These are phyloP conservation scores for Notodonta dromedarius DNA, from an alignment of 2,888 invertebrate genomes.

Conservation along the genomic window DNA sequence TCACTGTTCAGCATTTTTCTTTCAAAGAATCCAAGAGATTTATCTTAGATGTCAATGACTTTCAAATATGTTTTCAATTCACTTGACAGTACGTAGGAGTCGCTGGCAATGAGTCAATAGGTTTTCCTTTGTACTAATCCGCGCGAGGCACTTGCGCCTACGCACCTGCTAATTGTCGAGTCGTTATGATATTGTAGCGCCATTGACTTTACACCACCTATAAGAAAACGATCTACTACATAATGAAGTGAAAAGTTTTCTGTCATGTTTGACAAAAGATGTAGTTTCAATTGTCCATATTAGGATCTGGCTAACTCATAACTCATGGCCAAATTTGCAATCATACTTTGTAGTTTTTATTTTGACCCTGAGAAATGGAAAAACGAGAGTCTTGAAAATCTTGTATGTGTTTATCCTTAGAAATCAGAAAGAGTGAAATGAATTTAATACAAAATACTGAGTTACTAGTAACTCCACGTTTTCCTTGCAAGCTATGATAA, in stretches of 20 bases:
- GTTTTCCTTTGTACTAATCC: neutral
- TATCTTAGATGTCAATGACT: neutral
- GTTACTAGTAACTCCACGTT: too few species aligned
- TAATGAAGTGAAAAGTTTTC: neutral
- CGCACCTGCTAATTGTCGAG: constrained; percentile 1
- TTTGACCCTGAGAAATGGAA: too few species aligned
- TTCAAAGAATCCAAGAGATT: neutral
- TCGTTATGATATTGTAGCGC: neutral
- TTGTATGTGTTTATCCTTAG: too few species aligned
- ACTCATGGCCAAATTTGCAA: too few species aligned
- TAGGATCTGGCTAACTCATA: too few species aligned
- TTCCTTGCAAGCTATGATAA: too few species aligned
- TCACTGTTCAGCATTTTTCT: neutral
- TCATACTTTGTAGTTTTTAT: too few species aligned
- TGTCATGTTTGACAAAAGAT: neutral
- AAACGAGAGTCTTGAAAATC: too few species aligned
- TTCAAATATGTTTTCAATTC: neutral
- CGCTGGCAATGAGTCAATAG: neutral
- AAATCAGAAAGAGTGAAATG: too few species aligned
- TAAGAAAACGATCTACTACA: neutral
- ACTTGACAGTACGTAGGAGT: neutral
- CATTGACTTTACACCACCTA: neutral
- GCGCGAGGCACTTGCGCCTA: neutral
- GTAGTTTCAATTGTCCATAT: too few species aligned
- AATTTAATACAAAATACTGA: too few species aligned